Percentiles rank a stretch among this genome's conserved stretches.
phyloP scores from a whole-genome alignment of 2,888 invertebrate genomes.

The Halictus ligatus region DNA sequence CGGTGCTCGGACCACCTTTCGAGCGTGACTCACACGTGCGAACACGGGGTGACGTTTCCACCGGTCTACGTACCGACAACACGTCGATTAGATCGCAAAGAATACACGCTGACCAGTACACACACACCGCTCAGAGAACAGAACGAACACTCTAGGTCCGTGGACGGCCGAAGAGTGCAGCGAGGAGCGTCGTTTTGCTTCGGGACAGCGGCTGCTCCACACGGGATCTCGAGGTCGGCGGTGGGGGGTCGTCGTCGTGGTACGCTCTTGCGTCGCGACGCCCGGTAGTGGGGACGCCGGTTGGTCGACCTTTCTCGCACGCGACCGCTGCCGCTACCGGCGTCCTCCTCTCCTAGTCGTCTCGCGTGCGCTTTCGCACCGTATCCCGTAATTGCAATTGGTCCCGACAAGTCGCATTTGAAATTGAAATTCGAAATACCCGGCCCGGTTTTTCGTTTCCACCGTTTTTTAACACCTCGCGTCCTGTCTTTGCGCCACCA shows the following conservation, averaged over 20 bases:
- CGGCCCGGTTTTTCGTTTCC: background rate
- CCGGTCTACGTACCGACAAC: conserved; percentile 65
- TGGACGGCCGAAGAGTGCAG: conserved; percentile 67
- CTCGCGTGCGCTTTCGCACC: conserved; percentile 22
- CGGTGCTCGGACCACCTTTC: background rate
- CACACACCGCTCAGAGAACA: conserved; percentile 52
- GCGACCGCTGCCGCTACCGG: conserved; percentile 43
- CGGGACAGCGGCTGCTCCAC: conserved; percentile 68
- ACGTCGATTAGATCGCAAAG: conserved; percentile 56
- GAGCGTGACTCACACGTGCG: conserved; percentile 33
- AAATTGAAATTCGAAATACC: background rate
- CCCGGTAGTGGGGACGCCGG: conserved; percentile 48
- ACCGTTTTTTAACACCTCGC: background rate
- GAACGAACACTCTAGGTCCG: conserved; percentile 68
- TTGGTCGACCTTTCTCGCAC: conserved; percentile 69
- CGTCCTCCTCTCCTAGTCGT: background rate
- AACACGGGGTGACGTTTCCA: background rate
- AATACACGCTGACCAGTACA: conserved; percentile 66
- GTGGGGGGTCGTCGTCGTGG: conserved; percentile 62
- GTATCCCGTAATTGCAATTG: conserved; percentile 40
- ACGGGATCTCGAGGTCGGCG: conserved; percentile 63
- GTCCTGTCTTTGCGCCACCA: background rate
- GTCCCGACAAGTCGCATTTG: background rate
- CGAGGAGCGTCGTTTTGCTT: conserved; percentile 69
- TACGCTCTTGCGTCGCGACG: conserved; percentile 51